Evolutionary conservation across 2,113 vertebrate species (phyloP).

Genomic region (Sylvia atricapilla): DNA sequence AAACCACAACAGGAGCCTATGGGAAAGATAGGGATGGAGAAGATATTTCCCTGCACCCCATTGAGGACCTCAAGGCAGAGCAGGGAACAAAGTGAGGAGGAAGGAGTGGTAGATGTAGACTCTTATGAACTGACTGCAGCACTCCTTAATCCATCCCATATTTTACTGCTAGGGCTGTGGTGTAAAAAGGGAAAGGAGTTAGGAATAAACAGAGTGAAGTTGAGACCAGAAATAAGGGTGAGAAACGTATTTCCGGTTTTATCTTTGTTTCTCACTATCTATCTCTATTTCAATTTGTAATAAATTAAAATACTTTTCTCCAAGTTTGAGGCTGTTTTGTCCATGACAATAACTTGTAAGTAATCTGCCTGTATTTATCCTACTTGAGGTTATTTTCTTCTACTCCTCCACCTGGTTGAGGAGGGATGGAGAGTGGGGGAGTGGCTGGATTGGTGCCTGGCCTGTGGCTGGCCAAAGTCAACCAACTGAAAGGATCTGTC

Average conservation of each 20-base stretch:
- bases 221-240: neutral
- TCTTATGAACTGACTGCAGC: neutral
- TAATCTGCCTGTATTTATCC: neutral
- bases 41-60: neutral
- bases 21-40: neutral
- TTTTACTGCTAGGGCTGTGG: rapidly evolving
- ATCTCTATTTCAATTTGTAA: neutral
- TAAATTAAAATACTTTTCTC: neutral
- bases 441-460: rapidly evolving
- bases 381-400: neutral
- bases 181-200: neutral
- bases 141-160: neutral
- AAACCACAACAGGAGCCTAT: no score
- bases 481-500: neutral
- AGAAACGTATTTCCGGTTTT: neutral
- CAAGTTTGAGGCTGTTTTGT: neutral
- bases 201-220: neutral
- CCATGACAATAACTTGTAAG: neutral
- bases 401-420: neutral
- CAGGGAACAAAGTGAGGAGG: neutral
- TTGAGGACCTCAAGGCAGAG: neutral
- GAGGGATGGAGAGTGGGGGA: neutral
- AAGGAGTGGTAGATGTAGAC: neutral
- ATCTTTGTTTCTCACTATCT: neutral
- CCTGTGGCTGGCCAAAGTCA: neutral